Evolutionary conservation across 2,113 vertebrate genomes (phyloP).

Genomic region (Thunnus maccoyii): DNA sequence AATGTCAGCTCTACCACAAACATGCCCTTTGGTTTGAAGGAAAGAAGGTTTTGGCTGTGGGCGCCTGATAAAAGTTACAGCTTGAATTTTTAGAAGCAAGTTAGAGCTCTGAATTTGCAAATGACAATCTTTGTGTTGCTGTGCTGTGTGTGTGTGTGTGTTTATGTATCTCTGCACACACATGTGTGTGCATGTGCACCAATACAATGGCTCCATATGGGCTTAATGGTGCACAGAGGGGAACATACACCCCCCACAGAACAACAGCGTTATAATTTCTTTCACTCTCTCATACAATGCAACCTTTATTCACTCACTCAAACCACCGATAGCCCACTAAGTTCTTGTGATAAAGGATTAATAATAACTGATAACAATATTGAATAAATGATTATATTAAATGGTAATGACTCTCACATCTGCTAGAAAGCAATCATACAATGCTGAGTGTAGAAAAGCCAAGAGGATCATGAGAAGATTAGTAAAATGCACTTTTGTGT

Average conservation of each 20-base stretch:
- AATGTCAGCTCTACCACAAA: slow-evolving; percentile 75
- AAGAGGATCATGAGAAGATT: slow-evolving; percentile 25
- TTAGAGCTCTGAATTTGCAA: slow-evolving; percentile 60
- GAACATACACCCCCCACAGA: slow-evolving; percentile 30
- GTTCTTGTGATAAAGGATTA: slow-evolving; percentile 35
- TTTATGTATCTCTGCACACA: background rate
- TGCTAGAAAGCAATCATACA: slow-evolving; percentile 16
- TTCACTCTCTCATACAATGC: background rate
- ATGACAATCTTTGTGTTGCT: slow-evolving; percentile 42
- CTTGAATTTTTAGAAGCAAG: slow-evolving; percentile 59
- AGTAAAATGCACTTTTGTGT: slow-evolving; percentile 40
- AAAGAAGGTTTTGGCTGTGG: slow-evolving; percentile 58
- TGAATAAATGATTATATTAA: background rate
- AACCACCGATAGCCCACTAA: slow-evolving; percentile 10
- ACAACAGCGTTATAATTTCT: slow-evolving; percentile 38
- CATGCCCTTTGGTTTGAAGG: slow-evolving; percentile 70
- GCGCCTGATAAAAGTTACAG: slow-evolving; percentile 68
- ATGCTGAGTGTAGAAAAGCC: background rate
- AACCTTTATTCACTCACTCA: slow-evolving; percentile 22
- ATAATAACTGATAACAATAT: slow-evolving; percentile 19
- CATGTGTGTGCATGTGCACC: slow-evolving; percentile 4
- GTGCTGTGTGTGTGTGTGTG: slow-evolving; percentile 4
- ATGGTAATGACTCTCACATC: background rate
- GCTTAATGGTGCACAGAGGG: slow-evolving; percentile 66
- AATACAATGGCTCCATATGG: slow-evolving; percentile 59